Evolutionary conservation across 2,888 invertebrate genomes (phyloP).

Genomic region (Rotaria sp.): DNA sequence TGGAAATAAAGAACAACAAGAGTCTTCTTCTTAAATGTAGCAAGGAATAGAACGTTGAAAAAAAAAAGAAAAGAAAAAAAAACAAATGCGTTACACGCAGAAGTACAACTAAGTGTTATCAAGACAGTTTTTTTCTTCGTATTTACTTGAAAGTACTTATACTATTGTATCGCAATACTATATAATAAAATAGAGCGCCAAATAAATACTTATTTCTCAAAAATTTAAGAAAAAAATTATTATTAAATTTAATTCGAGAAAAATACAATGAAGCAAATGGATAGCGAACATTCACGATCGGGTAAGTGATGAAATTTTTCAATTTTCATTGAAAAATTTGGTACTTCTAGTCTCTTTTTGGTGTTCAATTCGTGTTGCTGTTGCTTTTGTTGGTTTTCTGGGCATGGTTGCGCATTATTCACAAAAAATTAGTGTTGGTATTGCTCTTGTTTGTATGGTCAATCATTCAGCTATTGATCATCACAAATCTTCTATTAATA

Average conservation of each 20-base stretch:
- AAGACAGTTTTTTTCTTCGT: too few species aligned
- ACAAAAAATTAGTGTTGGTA: conserved; percentile 38
- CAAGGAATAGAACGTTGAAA: too few species aligned
- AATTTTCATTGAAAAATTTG: not conserved
- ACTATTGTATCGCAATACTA: too few species aligned
- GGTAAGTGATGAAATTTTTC: not conserved
- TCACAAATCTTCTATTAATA: not conserved
- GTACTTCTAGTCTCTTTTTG: not conserved
- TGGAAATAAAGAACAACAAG: too few species aligned
- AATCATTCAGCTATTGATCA: conserved; percentile 35
- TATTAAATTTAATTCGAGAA: not conserved
- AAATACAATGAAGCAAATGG: not conserved
- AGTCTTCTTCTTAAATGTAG: too few species aligned
- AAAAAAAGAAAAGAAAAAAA: too few species aligned
- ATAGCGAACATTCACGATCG: not conserved
- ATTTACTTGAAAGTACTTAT: too few species aligned
- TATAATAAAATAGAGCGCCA: not conserved
- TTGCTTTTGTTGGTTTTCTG: conserved; percentile 25
- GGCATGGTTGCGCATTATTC: conserved; percentile 31
- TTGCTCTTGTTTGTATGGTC: conserved; percentile 41
- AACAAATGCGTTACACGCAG: too few species aligned
- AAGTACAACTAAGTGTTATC: too few species aligned
- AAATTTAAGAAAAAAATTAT: not conserved
- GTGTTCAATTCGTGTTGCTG: conserved; percentile 24
- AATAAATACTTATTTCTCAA: not conserved